Evolutionary conservation across 2,888 invertebrate species (phyloP).

Genomic region (Axea sp.): DNA sequence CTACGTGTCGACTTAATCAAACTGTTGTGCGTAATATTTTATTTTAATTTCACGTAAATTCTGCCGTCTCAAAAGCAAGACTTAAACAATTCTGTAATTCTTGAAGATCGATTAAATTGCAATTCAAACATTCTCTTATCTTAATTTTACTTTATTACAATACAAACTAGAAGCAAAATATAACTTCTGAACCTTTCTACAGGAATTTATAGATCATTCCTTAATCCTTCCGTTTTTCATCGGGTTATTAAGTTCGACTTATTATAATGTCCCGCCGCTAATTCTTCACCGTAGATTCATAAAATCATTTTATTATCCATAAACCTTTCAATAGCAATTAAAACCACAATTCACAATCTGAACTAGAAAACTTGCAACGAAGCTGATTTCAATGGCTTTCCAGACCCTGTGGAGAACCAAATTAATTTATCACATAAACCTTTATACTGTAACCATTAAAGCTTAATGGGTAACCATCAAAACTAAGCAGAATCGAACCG

Average conservation of each 20-base stretch:
- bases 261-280: not conserved
- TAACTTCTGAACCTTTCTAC: no score
- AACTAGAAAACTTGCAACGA: slow-evolving; percentile 24
- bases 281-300: slow-evolving; percentile 1
- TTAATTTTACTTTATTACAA: no score
- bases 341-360: slow-evolving; percentile 9
- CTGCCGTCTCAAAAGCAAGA: no score
- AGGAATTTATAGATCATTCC: no score
- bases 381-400: slow-evolving; percentile 11
- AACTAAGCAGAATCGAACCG: slow-evolving; percentile 35
- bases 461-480: slow-evolving; percentile 34
- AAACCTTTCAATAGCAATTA: slow-evolving; percentile 10
- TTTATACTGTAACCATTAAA: slow-evolving; percentile 23
- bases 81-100: no score
- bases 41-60: no score
- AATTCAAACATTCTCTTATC: no score
- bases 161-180: no score
- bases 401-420: slow-evolving; percentile 4
- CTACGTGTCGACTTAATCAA: no score
- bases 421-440: slow-evolving; percentile 40
- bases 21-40: no score
- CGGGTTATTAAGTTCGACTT: not conserved
- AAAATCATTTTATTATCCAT: slow-evolving; percentile 13
- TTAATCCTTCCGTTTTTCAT: no score
- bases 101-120: no score